Conservation (phyloP, 2,113 vertebrate genomes). For the Pseudolaguvia tuberculata region DNA sequence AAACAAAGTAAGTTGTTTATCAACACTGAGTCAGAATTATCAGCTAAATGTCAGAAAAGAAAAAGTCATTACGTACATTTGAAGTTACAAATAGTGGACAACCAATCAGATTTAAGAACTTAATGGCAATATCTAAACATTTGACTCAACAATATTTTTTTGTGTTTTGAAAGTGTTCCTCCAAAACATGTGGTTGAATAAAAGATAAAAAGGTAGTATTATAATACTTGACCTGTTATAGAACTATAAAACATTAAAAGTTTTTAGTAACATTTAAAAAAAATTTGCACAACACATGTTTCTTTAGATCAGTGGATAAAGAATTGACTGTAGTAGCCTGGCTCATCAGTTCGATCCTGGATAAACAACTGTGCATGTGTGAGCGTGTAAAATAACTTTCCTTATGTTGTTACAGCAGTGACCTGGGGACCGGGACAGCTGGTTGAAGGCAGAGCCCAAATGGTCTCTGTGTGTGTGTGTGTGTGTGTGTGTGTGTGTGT, state of each 20-base stretch:
- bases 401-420: background rate
- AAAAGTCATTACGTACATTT: background rate
- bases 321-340: background rate
- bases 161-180: background rate
- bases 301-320: background rate
- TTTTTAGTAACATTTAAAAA: too few relatives aligned
- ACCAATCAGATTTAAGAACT: background rate
- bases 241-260: too few relatives aligned
- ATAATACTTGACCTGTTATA: too few relatives aligned
- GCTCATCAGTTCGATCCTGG: background rate
- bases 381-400: background rate
- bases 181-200: background rate
- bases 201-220: too few relatives aligned
- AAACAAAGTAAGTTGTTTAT: too few relatives aligned
- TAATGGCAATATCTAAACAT: background rate
- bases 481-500: background rate
- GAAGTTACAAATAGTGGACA: background rate
- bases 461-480: background rate
- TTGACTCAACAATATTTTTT: background rate
- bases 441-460: background rate
- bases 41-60: too few relatives aligned
- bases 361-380: background rate
- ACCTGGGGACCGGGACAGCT: background rate
- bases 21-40: too few relatives aligned
- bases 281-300: background rate